Evolutionary conservation across 1,140 invertebrate species (phyloP), one percentile per base, ranked within the genome.

Genomic region (Ylistrum balloti): DNA sequence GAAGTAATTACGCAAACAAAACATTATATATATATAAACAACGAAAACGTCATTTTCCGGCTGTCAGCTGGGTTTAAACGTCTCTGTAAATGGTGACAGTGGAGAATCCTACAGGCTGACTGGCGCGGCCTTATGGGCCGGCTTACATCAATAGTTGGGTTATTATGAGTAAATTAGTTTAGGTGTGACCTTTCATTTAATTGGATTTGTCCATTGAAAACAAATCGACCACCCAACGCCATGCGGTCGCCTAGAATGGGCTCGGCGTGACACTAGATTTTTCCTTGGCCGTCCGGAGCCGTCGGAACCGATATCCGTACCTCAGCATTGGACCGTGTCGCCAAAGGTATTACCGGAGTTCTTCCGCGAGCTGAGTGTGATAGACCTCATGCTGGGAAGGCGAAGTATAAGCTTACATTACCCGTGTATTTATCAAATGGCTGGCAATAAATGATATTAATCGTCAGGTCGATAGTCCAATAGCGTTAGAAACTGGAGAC

Each of bases 161-260:
- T 74, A 74, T 74, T 74, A 74, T 74, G 56, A 74, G 56, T 74
- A 74, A 74, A 74, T 74, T 74, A 74, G 56, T 74, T 74, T 28
- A 74, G 56, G 56, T 74, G 56, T 74, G 56, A 74, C 56, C 56
- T 74, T 74, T 74, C 56, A 74, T 74, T 74, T 74, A 74, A 74
- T 74, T 74, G 56, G 56, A 74, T 74, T 74, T 74, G 22, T 74
- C 56, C 56, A 74, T 74, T 74, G 56, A 74, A 74, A 74, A 74
- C n/a, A 74, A 74, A 74, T 74, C 56, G 56, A 74, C 56, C 56
- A 74, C 56, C 56, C 56, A 74, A 74, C 56, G 56, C 22, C 56
- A 74, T 28, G 5, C 56, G 56, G 56, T 74, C 56, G n/a, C 56
- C 9, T 74, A 74, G 56, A 74, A n/a, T 74, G 56, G n/a, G 56